A percentile compares a stretch with the other conserved stretches of the same genome.
phyloP scores from a whole-genome alignment of 1,140 invertebrate genomes.

The Laodelphax striatellus region DNA sequence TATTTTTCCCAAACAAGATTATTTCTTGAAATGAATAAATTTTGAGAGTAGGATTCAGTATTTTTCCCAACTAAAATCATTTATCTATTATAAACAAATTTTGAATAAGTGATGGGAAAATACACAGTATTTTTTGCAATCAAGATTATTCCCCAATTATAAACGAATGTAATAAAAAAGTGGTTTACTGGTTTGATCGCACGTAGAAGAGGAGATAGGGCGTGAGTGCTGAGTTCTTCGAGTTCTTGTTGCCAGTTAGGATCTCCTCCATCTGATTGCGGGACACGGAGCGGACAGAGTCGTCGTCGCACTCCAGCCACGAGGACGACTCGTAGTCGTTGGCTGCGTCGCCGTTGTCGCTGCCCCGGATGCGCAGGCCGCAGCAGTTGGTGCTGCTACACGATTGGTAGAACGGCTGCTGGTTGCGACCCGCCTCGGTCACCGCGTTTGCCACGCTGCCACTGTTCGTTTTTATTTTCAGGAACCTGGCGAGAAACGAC shows the following conservation, averaged over 20 bases:
- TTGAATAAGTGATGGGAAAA: too few relatives aligned
- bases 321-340: constrained; percentile 35
- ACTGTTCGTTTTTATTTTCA: constrained; percentile 10
- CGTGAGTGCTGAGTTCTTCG: constrained; percentile 56
- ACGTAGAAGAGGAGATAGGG: constrained; percentile 73
- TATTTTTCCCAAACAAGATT: too few relatives aligned
- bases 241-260: constrained; percentile 52
- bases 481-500: too few relatives aligned
- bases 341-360: constrained; percentile 21
- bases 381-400: constrained; percentile 58
- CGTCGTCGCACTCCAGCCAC: constrained; percentile 87
- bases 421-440: neutral
- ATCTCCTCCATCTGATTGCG: constrained; percentile 66
- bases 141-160: too few relatives aligned
- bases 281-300: constrained; percentile 65
- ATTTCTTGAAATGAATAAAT: too few relatives aligned
- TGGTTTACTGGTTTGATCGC: neutral
- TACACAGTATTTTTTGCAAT: too few relatives aligned
- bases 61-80: too few relatives aligned
- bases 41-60: too few relatives aligned
- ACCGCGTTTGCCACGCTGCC: neutral
- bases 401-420: constrained; percentile 6
- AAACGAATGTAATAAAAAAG: too few relatives aligned
- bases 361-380: constrained; percentile 36
- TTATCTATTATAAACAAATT: too few relatives aligned